Base-by-base conservation (phyloP, 1,140 invertebrate genomes). In the Drusus annulatus region DNA sequence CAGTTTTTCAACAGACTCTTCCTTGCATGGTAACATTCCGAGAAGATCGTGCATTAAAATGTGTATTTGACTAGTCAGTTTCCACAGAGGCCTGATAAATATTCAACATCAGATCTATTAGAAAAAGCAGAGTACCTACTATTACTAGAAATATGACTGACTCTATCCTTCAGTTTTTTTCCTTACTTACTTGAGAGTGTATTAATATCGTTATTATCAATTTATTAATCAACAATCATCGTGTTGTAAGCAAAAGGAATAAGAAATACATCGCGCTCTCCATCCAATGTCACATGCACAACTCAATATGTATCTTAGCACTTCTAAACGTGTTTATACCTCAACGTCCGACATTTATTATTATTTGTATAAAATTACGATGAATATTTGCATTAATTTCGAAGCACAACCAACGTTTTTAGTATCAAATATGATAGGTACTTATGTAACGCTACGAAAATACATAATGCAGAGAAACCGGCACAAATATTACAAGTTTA, bases 301-400 rank as follows among this genome's bases (percentile, higher is more conserved):
- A 17, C 17, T 50, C 13, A 7, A 36, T n/a, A 69, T 50, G 10
- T 15, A 17, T 69, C 0, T 69, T 17, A 45, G n/a, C 65, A 50
- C 65, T 50, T 63, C n/a, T 17, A 23, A 69, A 50, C 65, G 15
- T n/a, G 65, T 45, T 69, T 69, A n/a, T 45, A 17, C 36, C 60
- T 15, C 17, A 69, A 45, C 15, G n/a, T 45, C 6, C 36, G 17
- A 50, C 65, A 51, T 5, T 50, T 45, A 28, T 28, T 16, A 65
- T 65, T 31, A 25, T 21, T 50, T 23, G 65, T 50, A 51, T 69
- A 69, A 51, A 69, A 51, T 69, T 69, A 69, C 65, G 16, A 21
- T 51, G 1, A 21, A 69, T 69, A 50, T 69, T 69, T 5, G 31
- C 65, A 50, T 69, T 23, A 17, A 69, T 69, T 69, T 69, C 3